Base-by-base conservation (phyloP, 2,797 vertebrate species). In the Megaceryle alcyon region DNA sequence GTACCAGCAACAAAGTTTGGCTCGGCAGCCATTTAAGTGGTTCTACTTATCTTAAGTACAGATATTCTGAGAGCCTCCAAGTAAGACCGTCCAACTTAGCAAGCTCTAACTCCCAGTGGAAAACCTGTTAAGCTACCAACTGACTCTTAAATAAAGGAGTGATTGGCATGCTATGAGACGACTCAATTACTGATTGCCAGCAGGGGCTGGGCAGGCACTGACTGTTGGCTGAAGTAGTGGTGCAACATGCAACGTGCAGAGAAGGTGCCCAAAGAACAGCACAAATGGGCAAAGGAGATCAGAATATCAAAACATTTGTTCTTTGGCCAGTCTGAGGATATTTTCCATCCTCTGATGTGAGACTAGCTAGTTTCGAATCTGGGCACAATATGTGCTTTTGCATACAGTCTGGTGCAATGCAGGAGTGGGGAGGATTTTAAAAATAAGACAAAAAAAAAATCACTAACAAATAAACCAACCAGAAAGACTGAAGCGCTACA, bases 381-480 rank as follows among this genome's bases (percentile, higher is more conserved):
- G 65, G 33, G 68, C 90, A 91, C 78, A 86, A 49, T 0, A 7
- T 19, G 31, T 70, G 44, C 70, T 90, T 91, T 41, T 57, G 66
- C 31, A 0, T 53, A 53, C 21, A n/a, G 80, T 22, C 53, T 95
- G 91, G 25, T 71, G 94, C 41, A 92, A 15, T 12, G 64, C 2
- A 3, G 0, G 6, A 0, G 4, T 9, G 22, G 3, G 6, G 13
- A 5, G 37, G 23, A 8, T n/a, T 20, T 41, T 41, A 17, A 51
- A n/a, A 22, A 59, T n/a, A 26, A 10, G 16, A 51, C 14, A 12
- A 22, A 46, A 48, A 17, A 51, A 28, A 22, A 49, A 35, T 61
- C 75, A 54, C 84, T 72, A 91, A 94, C 81, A 96, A 94, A 94
- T 85, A 92, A 96, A 86, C 78, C 48, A 21, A 61, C 20, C 49